Percentiles rank a stretch among this genome's conserved stretches.
These are phyloP conservation scores for Notoglanidium macrostoma DNA, from an alignment of 2,797 vertebrate genomes.

Conservation along the genomic window DNA sequence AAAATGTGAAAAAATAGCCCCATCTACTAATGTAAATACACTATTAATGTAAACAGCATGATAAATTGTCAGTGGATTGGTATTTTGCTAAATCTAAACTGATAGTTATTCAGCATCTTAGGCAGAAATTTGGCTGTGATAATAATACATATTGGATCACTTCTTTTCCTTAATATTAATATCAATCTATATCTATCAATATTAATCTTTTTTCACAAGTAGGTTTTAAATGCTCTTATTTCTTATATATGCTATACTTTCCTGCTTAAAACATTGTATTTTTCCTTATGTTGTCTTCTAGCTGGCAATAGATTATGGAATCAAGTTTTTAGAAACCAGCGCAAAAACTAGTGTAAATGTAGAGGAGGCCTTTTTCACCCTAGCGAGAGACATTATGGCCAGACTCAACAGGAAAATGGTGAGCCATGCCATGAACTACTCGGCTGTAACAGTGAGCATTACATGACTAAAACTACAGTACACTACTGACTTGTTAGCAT, in stretches of 20 bases:
- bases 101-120: neutral
- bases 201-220: neutral
- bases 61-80: neutral
- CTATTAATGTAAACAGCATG: no score
- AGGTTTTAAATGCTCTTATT: neutral
- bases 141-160: neutral
- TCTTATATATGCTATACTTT: neutral
- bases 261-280: neutral
- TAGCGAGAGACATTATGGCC: conserved; percentile 95
- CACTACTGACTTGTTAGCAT: neutral
- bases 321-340: conserved; percentile 98
- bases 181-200: no score
- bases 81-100: neutral
- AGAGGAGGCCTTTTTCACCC: conserved; percentile 97
- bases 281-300: conserved; percentile 61
- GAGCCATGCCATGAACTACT: conserved; percentile 63
- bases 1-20: neutral
- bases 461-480: neutral
- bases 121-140: neutral
- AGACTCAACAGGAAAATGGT: conserved; percentile 98
- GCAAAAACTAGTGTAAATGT: conserved; percentile 97
- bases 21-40: neutral
- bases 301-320: conserved; percentile 98
- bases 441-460: neutral
- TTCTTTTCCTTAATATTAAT: neutral